Evolutionary conservation across 2,888 invertebrate genomes (phyloP).

Genomic region (Herminia tarsipennalis): DNA sequence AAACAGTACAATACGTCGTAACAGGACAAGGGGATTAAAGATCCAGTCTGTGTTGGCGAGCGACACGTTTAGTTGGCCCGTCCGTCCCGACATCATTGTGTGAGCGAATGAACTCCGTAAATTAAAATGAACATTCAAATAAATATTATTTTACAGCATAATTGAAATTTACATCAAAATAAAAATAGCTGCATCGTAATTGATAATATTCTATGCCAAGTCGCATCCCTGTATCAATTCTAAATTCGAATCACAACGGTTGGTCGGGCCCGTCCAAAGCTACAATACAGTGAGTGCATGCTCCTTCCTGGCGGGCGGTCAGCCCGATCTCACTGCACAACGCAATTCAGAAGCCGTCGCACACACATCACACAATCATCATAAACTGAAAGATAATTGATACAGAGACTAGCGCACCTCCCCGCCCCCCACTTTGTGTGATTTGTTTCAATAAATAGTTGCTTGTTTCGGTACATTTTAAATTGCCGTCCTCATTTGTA

Average conservation of each 20-base stretch:
- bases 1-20: constrained; percentile 32
- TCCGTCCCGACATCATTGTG: no score
- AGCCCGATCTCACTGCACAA: no score
- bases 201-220: constrained; percentile 9
- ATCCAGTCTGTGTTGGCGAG: no score
- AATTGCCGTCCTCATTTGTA: no score
- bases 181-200: constrained; percentile 19
- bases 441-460: constrained; percentile 6
- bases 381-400: constrained; percentile 8
- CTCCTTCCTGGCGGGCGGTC: no score
- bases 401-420: constrained; percentile 12
- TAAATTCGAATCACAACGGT: constrained; percentile 9
- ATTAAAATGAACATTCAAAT: neutral
- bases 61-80: no score
- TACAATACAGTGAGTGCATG: no score
- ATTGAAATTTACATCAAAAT: neutral
- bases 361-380: neutral
- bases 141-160: neutral
- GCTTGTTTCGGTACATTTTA: no score
- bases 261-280: constrained; percentile 1
- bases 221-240: constrained; percentile 34
- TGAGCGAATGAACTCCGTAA: neutral
- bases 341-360: no score
- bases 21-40: constrained; percentile 1
- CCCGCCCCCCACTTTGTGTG: constrained; percentile 3